Conservation (phyloP, 2,888 invertebrate species). For the Thecophora atra region DNA sequence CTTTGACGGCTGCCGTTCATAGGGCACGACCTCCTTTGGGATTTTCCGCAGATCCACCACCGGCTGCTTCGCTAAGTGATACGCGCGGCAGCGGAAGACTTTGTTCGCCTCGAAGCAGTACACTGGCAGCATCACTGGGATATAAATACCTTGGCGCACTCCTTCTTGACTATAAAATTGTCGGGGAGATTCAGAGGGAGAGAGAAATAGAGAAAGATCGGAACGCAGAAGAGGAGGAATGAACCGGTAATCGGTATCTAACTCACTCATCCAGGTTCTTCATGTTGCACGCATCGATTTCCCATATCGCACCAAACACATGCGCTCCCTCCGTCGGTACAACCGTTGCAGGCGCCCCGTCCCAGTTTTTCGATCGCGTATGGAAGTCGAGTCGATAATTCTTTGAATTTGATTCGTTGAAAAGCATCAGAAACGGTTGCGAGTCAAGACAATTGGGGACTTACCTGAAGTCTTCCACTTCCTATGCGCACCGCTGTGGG, state of each 20-base stretch:
- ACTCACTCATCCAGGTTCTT: constrained; percentile 75
- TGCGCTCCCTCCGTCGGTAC: constrained; percentile 61
- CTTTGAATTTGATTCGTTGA: constrained; percentile 21
- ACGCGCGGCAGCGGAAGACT: constrained; percentile 72
- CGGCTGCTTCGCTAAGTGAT: constrained; percentile 75
- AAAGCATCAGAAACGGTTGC: neutral
- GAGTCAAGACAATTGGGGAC: neutral
- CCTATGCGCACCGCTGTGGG: constrained; percentile 77
- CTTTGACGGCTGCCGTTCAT: constrained; percentile 78
- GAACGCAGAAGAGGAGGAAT: neutral
- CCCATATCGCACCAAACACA: constrained; percentile 83
- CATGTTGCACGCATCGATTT: constrained; percentile 72
- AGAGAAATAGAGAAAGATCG: neutral
- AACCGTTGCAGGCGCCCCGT: constrained; percentile 85
- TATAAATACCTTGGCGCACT: constrained; percentile 44
- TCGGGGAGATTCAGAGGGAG: neutral
- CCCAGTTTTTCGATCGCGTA: constrained; percentile 74
- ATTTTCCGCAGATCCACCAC: constrained; percentile 55
- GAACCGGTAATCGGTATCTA: neutral
- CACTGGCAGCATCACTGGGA: constrained; percentile 41
- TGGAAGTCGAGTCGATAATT: constrained; percentile 77
- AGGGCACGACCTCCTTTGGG: constrained; percentile 66
- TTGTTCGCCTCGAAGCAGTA: constrained; percentile 26
- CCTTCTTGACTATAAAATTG: constrained; percentile 44
- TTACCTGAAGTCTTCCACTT: constrained; percentile 67